Base-by-base conservation (phyloP, 2,113 vertebrate genomes). In the Nothoprocta pentlandii region DNA sequence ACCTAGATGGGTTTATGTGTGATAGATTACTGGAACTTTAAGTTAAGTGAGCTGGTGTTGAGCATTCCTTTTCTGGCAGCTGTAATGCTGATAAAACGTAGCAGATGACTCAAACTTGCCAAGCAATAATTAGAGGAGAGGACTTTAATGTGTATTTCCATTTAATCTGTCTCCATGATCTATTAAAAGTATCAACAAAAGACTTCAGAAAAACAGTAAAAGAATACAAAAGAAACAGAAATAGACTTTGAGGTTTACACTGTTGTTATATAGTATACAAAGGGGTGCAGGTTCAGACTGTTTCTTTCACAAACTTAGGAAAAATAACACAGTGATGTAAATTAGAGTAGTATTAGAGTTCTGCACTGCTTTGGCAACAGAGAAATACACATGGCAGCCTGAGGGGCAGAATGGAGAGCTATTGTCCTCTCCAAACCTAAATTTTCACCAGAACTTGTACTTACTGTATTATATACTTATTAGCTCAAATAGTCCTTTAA, bases 31-130 rank as follows among this genome's bases (percentile, higher is more conserved):
- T 92, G 85, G 44, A 87, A 94, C 23, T 82, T 89, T 85, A 73
- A 80, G 63, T 78, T 78, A 66, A 54, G 28, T 66, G 80, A 90
- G 25, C 61, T 67, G 23, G 16, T 89, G 58, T 36, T 85, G 17
- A 51, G 8, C 54, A 10, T 85, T 89, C 90, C 10, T 41, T 78
- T 39, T 85, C 56, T 84, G 69, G 30, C 6, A 80, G 58, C 61
- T 86, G 21, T 36, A 91, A 51, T 82, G 64, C 63, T 97, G 76
- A 87, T 44, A 96, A 80, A 96, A 78, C 19, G n/a, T 94, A 83
- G 58, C 61, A 93, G 44, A 64, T 94, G 13, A 93, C 88, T 97
- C 51, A 90, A 67, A 82, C 64, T 85, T 78, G 76, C 26, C 17
- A 91, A 82, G 28, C 66, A 88, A 39, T 94, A 81, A 61, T 90